Evolutionary conservation across 35 echinoderm and acorn worm species (phyloP), one percentile per base, ranked within the genome.

Genomic region (Stichopus chloronotus): DNA sequence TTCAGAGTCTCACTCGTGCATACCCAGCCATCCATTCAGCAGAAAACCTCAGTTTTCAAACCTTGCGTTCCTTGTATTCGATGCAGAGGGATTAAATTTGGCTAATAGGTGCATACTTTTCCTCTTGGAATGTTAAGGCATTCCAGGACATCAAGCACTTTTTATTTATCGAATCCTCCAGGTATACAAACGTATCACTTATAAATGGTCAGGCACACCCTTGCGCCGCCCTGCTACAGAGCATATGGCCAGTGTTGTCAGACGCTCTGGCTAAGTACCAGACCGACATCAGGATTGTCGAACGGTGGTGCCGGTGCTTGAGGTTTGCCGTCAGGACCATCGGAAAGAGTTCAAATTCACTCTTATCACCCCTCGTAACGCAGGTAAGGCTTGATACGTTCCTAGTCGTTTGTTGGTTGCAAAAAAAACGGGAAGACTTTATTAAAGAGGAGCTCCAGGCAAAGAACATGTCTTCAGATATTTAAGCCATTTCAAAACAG

Each of bases 181-280:
- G 97, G 86, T 91, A 99, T 74, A 96, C 97, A n/a, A 96, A 92
- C 58, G 88, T 52, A 13, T 14, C 87, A 2, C 11, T 89, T 5
- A 86, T 96, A 24, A 99, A 99, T 56, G 97, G 97, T 17, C 95
- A 99, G 57, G 58, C 88, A 4, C 97, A 99, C 90, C 97, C 97
- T 0, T 99, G 97, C 59, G 93, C 94, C 4, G 88, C 94, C 20
- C 57, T 96, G 8, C 77, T 99, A 4, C 92, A 93, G 55, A 95
- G 96, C 17, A 96, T 96, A 84, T 99, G 97, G 97, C 97, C 95
- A 22, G 90, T 99, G 19, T 61, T 99, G 90, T 99, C 97, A 3
- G 90, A 94, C 17, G 92, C 92, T 8, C 90, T 92, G 72, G 86
- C 59, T 43, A 96, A 88, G 78, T 99, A 99, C 85, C 94, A 99